Evolutionary conservation across 2,797 vertebrate genomes (phyloP).

Genomic region (Sebastes itinus): DNA sequence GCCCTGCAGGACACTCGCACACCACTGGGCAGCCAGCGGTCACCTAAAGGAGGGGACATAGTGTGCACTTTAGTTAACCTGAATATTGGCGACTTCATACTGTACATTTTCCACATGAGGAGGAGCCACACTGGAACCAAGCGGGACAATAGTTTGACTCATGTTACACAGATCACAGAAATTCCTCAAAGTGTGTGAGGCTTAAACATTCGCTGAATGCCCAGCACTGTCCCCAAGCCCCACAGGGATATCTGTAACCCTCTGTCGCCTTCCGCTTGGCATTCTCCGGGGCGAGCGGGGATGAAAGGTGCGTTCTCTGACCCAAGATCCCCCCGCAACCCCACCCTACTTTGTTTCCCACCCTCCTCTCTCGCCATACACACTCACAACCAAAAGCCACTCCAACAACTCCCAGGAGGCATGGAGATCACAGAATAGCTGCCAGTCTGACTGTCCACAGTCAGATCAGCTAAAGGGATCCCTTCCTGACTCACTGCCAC

Average conservation of each 20-base stretch:
- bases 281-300: slow-evolving; percentile 46
- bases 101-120: background rate
- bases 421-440: slow-evolving; percentile 47
- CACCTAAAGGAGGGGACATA: slow-evolving; percentile 59
- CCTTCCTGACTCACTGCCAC: slow-evolving; percentile 5
- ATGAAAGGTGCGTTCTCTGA: slow-evolving; percentile 70
- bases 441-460: slow-evolving; percentile 37
- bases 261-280: slow-evolving; percentile 74
- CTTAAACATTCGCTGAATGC: slow-evolving; percentile 65
- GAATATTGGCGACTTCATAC: background rate
- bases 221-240: slow-evolving; percentile 59
- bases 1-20: slow-evolving; percentile 76
- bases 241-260: slow-evolving; percentile 72
- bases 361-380: background rate
- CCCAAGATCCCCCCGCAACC: background rate
- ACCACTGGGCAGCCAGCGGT: slow-evolving; percentile 73
- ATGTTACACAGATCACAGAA: slow-evolving; percentile 73
- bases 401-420: slow-evolving; percentile 42
- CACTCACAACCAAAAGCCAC: slow-evolving; percentile 9
- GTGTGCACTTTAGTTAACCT: background rate
- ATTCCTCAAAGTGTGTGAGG: slow-evolving; percentile 68
- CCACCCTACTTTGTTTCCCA: slow-evolving; percentile 38
- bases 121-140: slow-evolving; percentile 23
- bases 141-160: slow-evolving; percentile 63
- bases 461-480: slow-evolving; percentile 29